A percentile compares a stretch with the other conserved stretches of the same genome.
phyloP scores from a whole-genome alignment of 2,888 invertebrate genomes.

The Eupelmus urozonus region DNA sequence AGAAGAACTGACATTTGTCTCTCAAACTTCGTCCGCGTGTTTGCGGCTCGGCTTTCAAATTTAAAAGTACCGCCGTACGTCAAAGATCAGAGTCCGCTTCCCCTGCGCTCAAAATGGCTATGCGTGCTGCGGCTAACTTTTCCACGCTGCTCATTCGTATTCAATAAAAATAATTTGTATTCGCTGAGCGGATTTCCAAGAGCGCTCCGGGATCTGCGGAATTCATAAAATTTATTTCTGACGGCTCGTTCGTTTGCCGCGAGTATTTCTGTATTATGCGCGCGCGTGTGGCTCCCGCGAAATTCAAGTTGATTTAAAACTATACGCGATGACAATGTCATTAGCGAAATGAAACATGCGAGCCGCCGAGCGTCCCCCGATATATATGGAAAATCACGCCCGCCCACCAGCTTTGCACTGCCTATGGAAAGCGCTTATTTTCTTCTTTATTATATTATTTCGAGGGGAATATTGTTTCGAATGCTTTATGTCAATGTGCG shows the following conservation, averaged over 20 bases:
- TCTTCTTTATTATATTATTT: slow-evolving; percentile 38
- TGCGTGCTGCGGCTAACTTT: too few relatives aligned
- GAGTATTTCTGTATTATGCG: neutral
- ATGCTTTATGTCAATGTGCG: slow-evolving; percentile 3
- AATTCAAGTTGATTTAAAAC: slow-evolving; percentile 28
- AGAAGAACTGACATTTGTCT: slow-evolving; percentile 57
- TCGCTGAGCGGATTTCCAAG: neutral
- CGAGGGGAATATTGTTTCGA: slow-evolving; percentile 21
- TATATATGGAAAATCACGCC: neutral
- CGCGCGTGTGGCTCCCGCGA: neutral
- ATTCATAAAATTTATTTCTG: neutral
- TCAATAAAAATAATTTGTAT: slow-evolving; percentile 23
- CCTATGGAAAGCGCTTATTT: slow-evolving; percentile 1
- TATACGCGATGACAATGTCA: slow-evolving; percentile 32
- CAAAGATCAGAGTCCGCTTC: slow-evolving; percentile 9
- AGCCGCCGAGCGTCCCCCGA: slow-evolving; percentile 3
- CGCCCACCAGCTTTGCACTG: neutral
- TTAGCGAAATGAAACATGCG: slow-evolving; percentile 51
- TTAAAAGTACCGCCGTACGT: slow-evolving; percentile 42
- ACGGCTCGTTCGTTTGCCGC: neutral
- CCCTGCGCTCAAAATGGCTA: too few relatives aligned
- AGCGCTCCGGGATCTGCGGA: neutral
- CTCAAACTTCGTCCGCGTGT: slow-evolving; percentile 4
- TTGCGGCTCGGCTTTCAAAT: slow-evolving; percentile 28
- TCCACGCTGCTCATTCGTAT: too few relatives aligned